phyloP scores from a whole-genome alignment of 2,113 vertebrate species.

The Athene cunicularia region DNA sequence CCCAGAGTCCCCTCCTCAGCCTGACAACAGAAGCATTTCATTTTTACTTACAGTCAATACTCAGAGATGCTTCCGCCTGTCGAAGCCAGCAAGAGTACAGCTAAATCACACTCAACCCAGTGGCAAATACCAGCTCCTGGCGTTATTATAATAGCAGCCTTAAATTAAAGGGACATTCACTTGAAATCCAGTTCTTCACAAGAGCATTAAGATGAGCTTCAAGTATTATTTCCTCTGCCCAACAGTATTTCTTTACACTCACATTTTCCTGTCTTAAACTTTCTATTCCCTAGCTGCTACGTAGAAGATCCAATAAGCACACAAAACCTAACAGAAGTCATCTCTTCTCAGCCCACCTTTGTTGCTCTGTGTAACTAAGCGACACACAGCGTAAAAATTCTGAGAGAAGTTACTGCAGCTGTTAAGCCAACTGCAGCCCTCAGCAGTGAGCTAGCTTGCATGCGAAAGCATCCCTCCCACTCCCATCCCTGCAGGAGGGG shows the following conservation, averaged over 20 bases:
- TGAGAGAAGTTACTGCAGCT: neutral
- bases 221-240: neutral
- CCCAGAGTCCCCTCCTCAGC: neutral
- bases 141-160: neutral
- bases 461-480: neutral
- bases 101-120: neutral
- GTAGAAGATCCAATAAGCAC: neutral
- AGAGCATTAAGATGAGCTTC: neutral
- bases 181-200: neutral
- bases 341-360: neutral
- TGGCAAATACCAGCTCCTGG: neutral
- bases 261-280: neutral
- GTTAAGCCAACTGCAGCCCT: neutral
- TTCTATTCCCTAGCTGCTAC: neutral
- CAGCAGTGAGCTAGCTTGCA: neutral
- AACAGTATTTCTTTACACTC: neutral
- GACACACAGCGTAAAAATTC: neutral
- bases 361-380: neutral
- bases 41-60: constrained; percentile 14
- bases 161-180: constrained; percentile 21
- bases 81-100: fast-evolving
- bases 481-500: neutral
- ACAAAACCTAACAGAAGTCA: neutral
- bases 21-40: neutral
- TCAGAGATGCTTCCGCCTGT: neutral